Evolutionary conservation across 1,140 invertebrate genomes (phyloP), one percentile per base, ranked within the genome.

Genomic region (Paralvinella palmiformis): DNA sequence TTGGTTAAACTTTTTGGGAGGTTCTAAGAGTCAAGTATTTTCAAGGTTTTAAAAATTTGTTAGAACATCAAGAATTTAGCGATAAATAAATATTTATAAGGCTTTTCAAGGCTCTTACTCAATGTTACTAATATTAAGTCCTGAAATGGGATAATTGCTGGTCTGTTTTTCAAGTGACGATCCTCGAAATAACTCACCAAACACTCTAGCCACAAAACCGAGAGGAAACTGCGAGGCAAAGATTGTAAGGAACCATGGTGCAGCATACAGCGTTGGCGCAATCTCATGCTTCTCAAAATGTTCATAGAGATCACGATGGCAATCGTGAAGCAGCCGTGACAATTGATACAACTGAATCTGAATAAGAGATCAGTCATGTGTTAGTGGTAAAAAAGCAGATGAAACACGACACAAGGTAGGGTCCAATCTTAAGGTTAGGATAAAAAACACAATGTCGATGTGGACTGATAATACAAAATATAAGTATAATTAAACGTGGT

Each of bases 141-240:
- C n/a, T n/a, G n/a, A n/a, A n/a, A n/a, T n/a, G n/a, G n/a, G n/a
- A n/a, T n/a, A n/a, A n/a, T n/a, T n/a, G n/a, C n/a, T n/a, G n/a
- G n/a, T n/a, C n/a, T n/a, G n/a, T n/a, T n/a, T n/a, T n/a, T n/a
- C n/a, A n/a, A n/a, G n/a, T n/a, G n/a, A n/a, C n/a, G n/a, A n/a
- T n/a, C n/a, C n/a, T n/a, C n/a, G 15, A 31, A 17, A 62, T 6
- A 24, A 57, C 81, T 85, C 79, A 93, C 91, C 94, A 79, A 95
- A 94, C 1, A 96, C 89, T 66, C 94, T 85, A 0, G 92, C 88
- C 17, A 96, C 93, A 82, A 96, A 96, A 15, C 92, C 94, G n/a
- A 97, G 79, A 0, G 93, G 91, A 79, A 96, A 97, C 81, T 96
- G 93, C 22, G 94, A 96, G 17, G 94, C 92, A 82, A 96, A 98